Evolutionary conservation across 2,888 invertebrate genomes (phyloP).

Genomic region (Tachina fera): DNA sequence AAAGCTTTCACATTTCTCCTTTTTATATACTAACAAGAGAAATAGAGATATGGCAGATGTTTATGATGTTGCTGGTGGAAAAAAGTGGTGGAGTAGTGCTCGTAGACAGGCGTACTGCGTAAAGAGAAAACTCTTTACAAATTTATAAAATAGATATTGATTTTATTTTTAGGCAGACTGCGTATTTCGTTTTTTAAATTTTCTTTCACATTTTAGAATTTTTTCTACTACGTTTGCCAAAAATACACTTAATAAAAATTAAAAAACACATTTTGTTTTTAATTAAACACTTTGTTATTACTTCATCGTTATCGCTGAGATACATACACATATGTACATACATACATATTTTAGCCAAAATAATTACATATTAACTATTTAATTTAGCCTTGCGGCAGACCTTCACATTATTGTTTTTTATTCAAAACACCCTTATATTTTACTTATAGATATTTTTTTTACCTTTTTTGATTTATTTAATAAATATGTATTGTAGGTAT

Average conservation of each 20-base stretch:
- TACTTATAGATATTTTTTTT: background rate
- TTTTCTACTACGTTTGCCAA: slow-evolving; percentile 5
- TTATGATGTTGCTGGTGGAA: background rate
- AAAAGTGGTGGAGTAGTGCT: slow-evolving; percentile 33
- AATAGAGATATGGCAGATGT: slow-evolving; percentile 10
- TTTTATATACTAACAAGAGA: background rate
- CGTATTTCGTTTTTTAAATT: slow-evolving; percentile 27
- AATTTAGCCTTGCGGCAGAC: background rate
- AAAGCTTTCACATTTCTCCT: background rate
- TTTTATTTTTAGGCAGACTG: slow-evolving; percentile 50
- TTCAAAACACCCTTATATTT: background rate
- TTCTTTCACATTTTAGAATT: background rate
- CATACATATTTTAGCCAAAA: background rate
- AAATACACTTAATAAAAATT: background rate
- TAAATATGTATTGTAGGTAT: slow-evolving; percentile 25
- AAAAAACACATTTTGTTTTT: background rate
- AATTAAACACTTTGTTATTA: slow-evolving; percentile 2
- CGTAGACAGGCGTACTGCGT: slow-evolving; percentile 21
- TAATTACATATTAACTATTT: background rate
- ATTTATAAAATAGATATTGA: slow-evolving; percentile 35
- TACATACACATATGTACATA: too few relatives aligned
- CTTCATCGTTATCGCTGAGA: background rate
- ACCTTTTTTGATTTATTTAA: slow-evolving; percentile 36
- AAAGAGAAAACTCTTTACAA: slow-evolving; percentile 21
- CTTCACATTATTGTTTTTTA: background rate